A percentile compares a stretch with the other conserved stretches of the same genome.
Evolutionary conservation across 2,113 vertebrate species (phyloP).

Genomic region (Gavia stellata): DNA sequence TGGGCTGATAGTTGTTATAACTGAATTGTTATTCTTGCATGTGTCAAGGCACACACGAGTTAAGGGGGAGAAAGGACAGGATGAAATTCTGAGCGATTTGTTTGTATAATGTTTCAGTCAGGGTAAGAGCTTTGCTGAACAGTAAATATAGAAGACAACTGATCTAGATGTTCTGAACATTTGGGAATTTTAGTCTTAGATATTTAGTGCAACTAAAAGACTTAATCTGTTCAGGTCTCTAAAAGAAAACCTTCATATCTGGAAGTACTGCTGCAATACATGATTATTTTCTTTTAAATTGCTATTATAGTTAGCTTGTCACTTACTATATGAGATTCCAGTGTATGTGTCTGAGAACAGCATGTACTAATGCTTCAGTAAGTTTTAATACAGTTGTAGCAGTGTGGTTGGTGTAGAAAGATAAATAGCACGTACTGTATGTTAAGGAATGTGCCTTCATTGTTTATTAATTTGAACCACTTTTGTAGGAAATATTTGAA

Average conservation of each 20-base stretch:
- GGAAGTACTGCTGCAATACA: not conserved
- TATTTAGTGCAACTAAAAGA: not conserved
- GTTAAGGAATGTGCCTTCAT: constrained; percentile 50
- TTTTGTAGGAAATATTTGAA: constrained; percentile 60
- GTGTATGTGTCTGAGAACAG: constrained; percentile 1
- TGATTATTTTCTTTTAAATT: not conserved
- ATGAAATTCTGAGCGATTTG: not conserved
- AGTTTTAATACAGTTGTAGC: not conserved
- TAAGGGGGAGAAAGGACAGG: not conserved
- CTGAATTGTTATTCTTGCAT: not conserved
- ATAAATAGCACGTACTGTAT: constrained; percentile 30
- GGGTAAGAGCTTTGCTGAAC: not conserved
- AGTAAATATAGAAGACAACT: not conserved
- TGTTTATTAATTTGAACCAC: constrained; percentile 36
- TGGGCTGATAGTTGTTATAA: not conserved
- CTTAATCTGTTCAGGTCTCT: not conserved
- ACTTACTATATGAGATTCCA: not conserved
- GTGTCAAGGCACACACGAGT: not conserved
- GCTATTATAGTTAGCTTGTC: not conserved
- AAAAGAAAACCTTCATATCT: not conserved
- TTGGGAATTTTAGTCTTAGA: not conserved
- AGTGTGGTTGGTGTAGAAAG: constrained; percentile 11
- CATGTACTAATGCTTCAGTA: not conserved
- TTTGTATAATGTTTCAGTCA: not conserved
- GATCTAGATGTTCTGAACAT: not conserved